Percentiles rank a stretch among this genome's conserved stretches.
These are phyloP conservation scores for Neuroterus valhalla DNA, from an alignment of 1,140 invertebrate species.

Conservation along the genomic window DNA sequence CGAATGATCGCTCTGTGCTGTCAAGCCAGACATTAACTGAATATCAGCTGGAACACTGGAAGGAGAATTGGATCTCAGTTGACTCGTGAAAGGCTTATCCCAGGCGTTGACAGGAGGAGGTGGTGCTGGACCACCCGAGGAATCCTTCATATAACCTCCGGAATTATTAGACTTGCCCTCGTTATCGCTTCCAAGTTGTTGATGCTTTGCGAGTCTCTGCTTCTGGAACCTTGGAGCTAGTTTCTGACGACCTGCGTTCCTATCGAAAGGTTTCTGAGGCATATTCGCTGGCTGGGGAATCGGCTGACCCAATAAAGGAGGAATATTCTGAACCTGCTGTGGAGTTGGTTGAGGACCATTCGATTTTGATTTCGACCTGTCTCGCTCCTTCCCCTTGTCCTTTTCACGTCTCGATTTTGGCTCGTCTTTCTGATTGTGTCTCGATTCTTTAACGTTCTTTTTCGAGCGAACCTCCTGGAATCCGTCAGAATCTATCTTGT, in stretches of 20 bases:
- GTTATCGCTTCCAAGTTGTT: constrained; percentile 57
- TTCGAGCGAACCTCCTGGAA: constrained; percentile 92
- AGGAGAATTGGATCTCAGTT: constrained; percentile 76
- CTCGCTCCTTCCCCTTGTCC: constrained; percentile 70
- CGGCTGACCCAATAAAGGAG: constrained; percentile 73
- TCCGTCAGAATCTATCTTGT: constrained; percentile 80
- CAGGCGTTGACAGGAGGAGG: constrained; percentile 86
- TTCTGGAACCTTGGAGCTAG: constrained; percentile 89
- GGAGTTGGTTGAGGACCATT: constrained; percentile 64
- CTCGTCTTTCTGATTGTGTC: constrained; percentile 76
- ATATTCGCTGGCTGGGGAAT: constrained; percentile 73
- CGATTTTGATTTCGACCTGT: constrained; percentile 69
- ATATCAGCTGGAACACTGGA: constrained; percentile 40
- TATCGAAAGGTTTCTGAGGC: constrained; percentile 77
- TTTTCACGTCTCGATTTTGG: constrained; percentile 72
- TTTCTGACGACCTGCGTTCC: constrained; percentile 75
- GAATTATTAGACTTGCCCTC: constrained; percentile 37
- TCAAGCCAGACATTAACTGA: constrained; percentile 9
- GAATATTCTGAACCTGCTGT: constrained; percentile 73
- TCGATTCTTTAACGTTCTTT: constrained; percentile 81
- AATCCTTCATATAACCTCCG: constrained; percentile 66
- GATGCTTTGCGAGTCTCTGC: constrained; percentile 78
- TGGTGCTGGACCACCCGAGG: constrained; percentile 76
- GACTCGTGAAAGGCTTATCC: constrained; percentile 87
- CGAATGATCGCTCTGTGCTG: constrained; percentile 58